Evolutionary conservation across 2,888 invertebrate species (phyloP).

Genomic region (Andrena dorsata): DNA sequence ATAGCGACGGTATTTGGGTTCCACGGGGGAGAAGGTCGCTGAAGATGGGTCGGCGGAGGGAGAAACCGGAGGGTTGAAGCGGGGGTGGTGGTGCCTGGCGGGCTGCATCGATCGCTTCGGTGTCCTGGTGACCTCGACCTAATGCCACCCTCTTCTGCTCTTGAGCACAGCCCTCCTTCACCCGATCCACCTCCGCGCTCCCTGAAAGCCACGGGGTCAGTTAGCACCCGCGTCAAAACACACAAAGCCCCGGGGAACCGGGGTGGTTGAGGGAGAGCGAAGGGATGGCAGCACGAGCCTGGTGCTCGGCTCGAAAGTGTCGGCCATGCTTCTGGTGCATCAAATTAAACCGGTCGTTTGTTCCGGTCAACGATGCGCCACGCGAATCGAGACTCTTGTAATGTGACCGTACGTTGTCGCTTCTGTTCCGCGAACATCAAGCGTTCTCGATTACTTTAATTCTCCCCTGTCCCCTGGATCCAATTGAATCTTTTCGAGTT

Average conservation of each 20-base stretch:
- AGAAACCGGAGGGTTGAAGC: slow-evolving; percentile 45
- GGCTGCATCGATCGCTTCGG: slow-evolving; percentile 88
- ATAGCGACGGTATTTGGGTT: slow-evolving; percentile 40
- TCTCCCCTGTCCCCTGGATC: too few species aligned
- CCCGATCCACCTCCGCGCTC: slow-evolving; percentile 73
- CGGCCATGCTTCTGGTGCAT: slow-evolving; percentile 18
- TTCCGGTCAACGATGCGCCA: slow-evolving; percentile 9
- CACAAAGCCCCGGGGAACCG: slow-evolving; percentile 58
- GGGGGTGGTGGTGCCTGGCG: slow-evolving; percentile 72
- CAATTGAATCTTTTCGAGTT: too few species aligned
- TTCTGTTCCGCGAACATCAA: background rate
- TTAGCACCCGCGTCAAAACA: slow-evolving; percentile 81
- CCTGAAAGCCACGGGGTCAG: slow-evolving; percentile 73
- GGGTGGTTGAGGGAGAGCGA: slow-evolving; percentile 1
- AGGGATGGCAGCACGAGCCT: slow-evolving; percentile 5
- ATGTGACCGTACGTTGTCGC: background rate
- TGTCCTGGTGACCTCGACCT: slow-evolving; percentile 88
- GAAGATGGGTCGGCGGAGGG: slow-evolving; percentile 39
- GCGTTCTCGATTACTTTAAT: too few species aligned
- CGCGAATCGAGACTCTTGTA: slow-evolving; percentile 2
- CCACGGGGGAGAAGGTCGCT: slow-evolving; percentile 35
- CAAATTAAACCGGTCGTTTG: slow-evolving; percentile 33
- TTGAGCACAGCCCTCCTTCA: slow-evolving; percentile 84
- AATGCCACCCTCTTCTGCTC: slow-evolving; percentile 85
- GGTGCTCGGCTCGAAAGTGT: slow-evolving; percentile 16